Percentiles rank a stretch among this genome's conserved stretches.
These are phyloP conservation scores for Irena cyanogastra DNA, from an alignment of 2,113 vertebrate species.

Conservation along the genomic window DNA sequence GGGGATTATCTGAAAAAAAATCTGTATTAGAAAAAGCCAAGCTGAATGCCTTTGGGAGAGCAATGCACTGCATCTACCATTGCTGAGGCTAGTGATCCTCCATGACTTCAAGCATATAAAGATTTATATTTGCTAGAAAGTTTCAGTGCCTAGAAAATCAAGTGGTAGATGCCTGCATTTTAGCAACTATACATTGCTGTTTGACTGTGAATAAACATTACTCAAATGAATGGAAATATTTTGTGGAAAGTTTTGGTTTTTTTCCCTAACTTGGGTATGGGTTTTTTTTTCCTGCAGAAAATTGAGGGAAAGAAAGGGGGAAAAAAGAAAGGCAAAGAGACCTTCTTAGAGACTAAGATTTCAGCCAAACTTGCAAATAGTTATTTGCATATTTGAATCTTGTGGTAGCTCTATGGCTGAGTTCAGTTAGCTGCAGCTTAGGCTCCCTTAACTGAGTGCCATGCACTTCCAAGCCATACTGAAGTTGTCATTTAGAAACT, in stretches of 20 bases:
- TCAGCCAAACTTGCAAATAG: not conserved
- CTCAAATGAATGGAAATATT: not conserved
- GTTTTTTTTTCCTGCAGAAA: not conserved
- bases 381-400: not conserved
- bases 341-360: not conserved
- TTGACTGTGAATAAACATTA: not conserved
- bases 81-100: not conserved
- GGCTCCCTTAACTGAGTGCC: not conserved
- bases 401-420: not conserved
- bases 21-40: not conserved
- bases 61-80: rapidly evolving
- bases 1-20: not conserved
- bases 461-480: not conserved
- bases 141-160: not conserved
- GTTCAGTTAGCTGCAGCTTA: not conserved
- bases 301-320: rapidly evolving
- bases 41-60: not conserved
- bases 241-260: not conserved
- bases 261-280: not conserved
- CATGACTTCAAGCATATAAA: not conserved
- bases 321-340: too few species aligned
- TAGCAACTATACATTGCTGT: not conserved
- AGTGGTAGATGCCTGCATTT: not conserved
- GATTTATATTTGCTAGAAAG: not conserved
- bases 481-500: not conserved